Base-by-base conservation (phyloP, 1,140 invertebrate species). In the Leptopilina clavipes region DNA sequence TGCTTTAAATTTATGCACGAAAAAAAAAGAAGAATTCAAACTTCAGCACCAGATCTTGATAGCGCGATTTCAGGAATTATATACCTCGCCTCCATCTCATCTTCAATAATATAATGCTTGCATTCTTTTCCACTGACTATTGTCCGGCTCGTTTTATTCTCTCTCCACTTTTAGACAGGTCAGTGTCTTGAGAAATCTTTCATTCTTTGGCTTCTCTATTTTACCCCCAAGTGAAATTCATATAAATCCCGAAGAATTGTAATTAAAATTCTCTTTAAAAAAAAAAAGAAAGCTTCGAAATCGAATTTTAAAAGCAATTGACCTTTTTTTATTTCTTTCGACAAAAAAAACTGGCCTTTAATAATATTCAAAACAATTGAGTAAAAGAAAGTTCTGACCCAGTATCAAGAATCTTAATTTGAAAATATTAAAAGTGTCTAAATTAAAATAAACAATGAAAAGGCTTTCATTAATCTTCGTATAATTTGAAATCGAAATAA, bases 31-130 rank as follows among this genome's bases (percentile, higher is more conserved):
- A 37, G 59, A 25, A 65, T 65, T 65, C 22, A 31, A 65, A 5
- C 25, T 65, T 65, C 59, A 65, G 59, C 12, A 65, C 10, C 59
- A 65, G 59, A 65, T 31, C 22, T 65, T 65, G 25, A 65, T 65
- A 65, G 25, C 22, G 59, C 59, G 59, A 65, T 65, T 65, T 37
- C 59, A 65, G 25, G 59, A 65, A 65, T 65, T 65, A 65, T 65
- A 31, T 65, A 31, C 59, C 59, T 65, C 22, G 59, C 59, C 59
- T 65, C 59, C 19, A 31, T 31, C 22, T 65, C 25, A 65, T 65
- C 19, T 25, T 65, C 25, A 65, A 52, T 52, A 65, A 65, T 65
- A 65, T 65, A 31, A 65, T 31, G 59, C 59, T 65, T 65, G 59
- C 59, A 65, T 65, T 65, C 19, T 65, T 65, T 11, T 31, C 59